A percentile compares a stretch with the other conserved stretches of the same genome.
Conservation (phyloP, 2,888 invertebrate species). For the Lithophane ornitopus region DNA sequence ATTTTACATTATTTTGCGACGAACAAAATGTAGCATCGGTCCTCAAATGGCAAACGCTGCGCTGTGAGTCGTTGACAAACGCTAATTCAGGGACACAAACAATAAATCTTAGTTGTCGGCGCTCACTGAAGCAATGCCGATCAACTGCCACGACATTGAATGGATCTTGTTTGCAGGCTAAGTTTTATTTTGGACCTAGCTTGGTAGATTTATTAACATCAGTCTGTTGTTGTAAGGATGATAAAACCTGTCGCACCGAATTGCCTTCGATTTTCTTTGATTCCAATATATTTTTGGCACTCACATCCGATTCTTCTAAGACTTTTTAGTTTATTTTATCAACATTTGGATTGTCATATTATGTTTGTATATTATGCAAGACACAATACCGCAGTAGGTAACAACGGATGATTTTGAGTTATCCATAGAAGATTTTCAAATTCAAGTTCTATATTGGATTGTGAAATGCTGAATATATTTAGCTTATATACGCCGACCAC, state of each 20-base stretch:
- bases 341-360: not conserved
- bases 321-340: not conserved
- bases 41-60: slow-evolving; percentile 24
- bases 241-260: not conserved
- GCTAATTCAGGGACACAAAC: slow-evolving; percentile 60
- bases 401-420: too few relatives aligned
- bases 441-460: not conserved
- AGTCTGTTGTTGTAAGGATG: too few relatives aligned
- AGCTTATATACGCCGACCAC: not conserved
- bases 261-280: not conserved
- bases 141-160: slow-evolving; percentile 48
- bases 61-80: slow-evolving; percentile 35
- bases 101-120: slow-evolving; percentile 56
- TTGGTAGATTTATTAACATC: not conserved
- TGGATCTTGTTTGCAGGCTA: slow-evolving; percentile 22
- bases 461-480: not conserved
- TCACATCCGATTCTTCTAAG: not conserved
- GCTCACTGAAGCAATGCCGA: slow-evolving; percentile 45
- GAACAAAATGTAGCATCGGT: slow-evolving; percentile 12
- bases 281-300: not conserved
- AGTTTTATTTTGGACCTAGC: slow-evolving; percentile 27
- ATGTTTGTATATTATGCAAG: not conserved
- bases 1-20: slow-evolving; percentile 22
- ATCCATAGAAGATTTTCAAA: not conserved
- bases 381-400: not conserved